A percentile compares a stretch with the other conserved stretches of the same genome.
Evolutionary conservation across 1,140 invertebrate species (phyloP).

Genomic region (Drosophila gunungcola): DNA sequence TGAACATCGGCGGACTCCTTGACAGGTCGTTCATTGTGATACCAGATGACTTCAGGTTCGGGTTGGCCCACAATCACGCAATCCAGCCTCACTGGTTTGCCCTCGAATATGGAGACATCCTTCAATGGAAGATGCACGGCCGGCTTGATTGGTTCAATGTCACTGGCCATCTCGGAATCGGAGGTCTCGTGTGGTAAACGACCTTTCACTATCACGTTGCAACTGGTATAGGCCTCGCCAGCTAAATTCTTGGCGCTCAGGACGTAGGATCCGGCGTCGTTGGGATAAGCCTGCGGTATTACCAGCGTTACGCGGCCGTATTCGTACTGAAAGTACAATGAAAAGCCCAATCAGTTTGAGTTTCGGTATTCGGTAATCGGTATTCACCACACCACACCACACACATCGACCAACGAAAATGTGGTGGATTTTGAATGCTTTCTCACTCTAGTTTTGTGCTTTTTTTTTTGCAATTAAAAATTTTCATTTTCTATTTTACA

Average conservation of each 20-base stretch:
- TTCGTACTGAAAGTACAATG: conserved; percentile 85
- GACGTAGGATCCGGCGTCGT: conserved; percentile 89
- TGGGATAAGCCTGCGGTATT: conserved; percentile 89
- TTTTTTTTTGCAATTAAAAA: conserved; percentile 76
- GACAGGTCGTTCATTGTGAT: conserved; percentile 92
- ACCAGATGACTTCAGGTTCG: conserved; percentile 95
- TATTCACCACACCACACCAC: conserved; percentile 45
- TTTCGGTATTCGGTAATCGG: conserved; percentile 36
- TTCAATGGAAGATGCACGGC: conserved; percentile 90
- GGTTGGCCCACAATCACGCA: conserved; percentile 94
- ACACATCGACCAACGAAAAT: background rate
- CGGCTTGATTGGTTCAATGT: conserved; percentile 90
- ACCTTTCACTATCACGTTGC: conserved; percentile 90
- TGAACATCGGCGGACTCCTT: conserved; percentile 93
- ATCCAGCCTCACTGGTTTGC: conserved; percentile 89
- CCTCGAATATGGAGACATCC: conserved; percentile 89
- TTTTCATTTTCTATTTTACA: conserved; percentile 74
- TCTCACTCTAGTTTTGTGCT: conserved; percentile 42
- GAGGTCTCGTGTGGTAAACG: conserved; percentile 90
- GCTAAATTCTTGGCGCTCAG: conserved; percentile 88
- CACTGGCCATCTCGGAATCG: conserved; percentile 89
- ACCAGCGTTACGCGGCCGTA: conserved; percentile 87
- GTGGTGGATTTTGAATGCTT: conserved; percentile 62
- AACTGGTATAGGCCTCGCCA: conserved; percentile 88
- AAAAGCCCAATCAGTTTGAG: conserved; percentile 65